A percentile compares a stretch with the other conserved stretches of the same genome.
Evolutionary conservation across 2,797 vertebrate genomes (phyloP).

Genomic region (Poecilia velifera): DNA sequence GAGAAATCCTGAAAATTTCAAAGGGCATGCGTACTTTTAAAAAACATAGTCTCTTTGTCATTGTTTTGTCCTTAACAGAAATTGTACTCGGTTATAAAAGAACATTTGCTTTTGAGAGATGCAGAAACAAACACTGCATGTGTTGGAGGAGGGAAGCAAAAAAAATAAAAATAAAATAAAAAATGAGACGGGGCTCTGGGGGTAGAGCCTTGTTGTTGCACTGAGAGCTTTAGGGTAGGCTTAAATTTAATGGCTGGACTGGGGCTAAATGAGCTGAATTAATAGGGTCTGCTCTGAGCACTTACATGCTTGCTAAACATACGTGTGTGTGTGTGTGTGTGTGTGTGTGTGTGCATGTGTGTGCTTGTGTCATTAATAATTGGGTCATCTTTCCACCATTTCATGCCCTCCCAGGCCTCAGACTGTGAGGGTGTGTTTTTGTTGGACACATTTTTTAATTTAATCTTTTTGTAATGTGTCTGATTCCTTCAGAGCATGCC

Average conservation of each 20-base stretch:
- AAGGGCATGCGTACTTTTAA: background rate
- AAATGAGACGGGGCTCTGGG: constrained; percentile 52
- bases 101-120: constrained; percentile 12
- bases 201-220: constrained; percentile 50
- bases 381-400: constrained; percentile 71
- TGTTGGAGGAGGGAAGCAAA: constrained; percentile 9
- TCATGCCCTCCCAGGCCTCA: constrained; percentile 58
- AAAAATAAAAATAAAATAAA: background rate
- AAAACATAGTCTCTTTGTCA: background rate
- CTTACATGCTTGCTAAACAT: constrained; percentile 79
- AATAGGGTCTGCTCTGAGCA: constrained; percentile 77
- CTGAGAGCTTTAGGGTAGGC: constrained; percentile 71
- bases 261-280: constrained; percentile 83
- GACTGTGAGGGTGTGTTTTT: constrained; percentile 51
- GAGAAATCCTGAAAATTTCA: background rate
- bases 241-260: constrained; percentile 80
- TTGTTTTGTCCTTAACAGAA: constrained; percentile 21
- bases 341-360: constrained; percentile 29
- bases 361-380: constrained; percentile 65
- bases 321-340: constrained; percentile 40
- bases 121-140: constrained; percentile 15
- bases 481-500: constrained; percentile 12
- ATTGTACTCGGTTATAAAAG: constrained; percentile 32
- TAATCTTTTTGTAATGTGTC: constrained; percentile 7
- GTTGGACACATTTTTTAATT: constrained; percentile 31